Conservation (phyloP, 2,113 vertebrate species). For the Trichomycterus rosablanca region DNA sequence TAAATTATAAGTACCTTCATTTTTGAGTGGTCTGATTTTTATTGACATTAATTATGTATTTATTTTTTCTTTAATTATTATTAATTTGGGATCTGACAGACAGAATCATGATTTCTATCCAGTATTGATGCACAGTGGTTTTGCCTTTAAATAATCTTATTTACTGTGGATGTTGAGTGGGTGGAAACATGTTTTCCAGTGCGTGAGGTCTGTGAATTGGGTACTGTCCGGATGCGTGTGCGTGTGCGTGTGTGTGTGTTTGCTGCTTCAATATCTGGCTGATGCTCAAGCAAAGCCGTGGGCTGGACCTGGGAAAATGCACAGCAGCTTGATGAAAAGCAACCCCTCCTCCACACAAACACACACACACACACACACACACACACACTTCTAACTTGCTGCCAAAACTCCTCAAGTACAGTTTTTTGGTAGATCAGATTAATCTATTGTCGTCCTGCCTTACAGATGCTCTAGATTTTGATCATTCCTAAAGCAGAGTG, state of each 20-base stretch:
- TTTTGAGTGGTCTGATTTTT: no score
- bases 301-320: slow-evolving; percentile 62
- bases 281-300: slow-evolving; percentile 52
- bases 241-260: slow-evolving; percentile 32
- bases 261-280: slow-evolving; percentile 54
- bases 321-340: slow-evolving; percentile 65
- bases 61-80: slow-evolving; percentile 6
- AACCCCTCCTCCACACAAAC: slow-evolving; percentile 46
- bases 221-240: slow-evolving; percentile 41
- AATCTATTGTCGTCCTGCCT: no score
- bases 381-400: slow-evolving; percentile 39
- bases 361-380: slow-evolving; percentile 44
- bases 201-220: slow-evolving; percentile 46
- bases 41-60: slow-evolving; percentile 33
- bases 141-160: slow-evolving; percentile 47
- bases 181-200: slow-evolving; percentile 52
- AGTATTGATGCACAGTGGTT: slow-evolving; percentile 33
- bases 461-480: slow-evolving; percentile 66
- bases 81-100: slow-evolving; percentile 26
- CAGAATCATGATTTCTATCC: slow-evolving; percentile 23
- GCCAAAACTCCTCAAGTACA: slow-evolving; percentile 65
- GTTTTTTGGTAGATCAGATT: slow-evolving; percentile 70
- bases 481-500: slow-evolving; percentile 58
- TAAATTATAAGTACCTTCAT: slow-evolving; percentile 97
- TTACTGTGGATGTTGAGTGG: slow-evolving; percentile 56